Percentiles rank a stretch among this genome's conserved stretches.
Evolutionary conservation across 2,797 vertebrate species (phyloP).

Genomic region (Bradypus variegatus): DNA sequence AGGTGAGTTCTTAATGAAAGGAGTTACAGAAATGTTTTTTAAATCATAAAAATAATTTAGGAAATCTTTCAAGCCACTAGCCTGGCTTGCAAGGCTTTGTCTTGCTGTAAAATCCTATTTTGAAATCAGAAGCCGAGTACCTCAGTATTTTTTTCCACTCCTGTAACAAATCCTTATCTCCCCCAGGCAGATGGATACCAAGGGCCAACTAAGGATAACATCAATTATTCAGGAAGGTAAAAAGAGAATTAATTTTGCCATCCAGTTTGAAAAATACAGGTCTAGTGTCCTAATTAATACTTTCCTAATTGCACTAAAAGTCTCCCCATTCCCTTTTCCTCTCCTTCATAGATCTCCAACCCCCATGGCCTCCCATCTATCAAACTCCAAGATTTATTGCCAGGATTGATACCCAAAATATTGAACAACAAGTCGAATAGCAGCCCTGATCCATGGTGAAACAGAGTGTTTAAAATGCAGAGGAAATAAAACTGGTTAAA

Average conservation of each 20-base stretch:
- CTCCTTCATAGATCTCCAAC: neutral
- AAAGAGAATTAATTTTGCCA: neutral
- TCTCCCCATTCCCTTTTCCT: neutral
- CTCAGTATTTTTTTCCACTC: neutral
- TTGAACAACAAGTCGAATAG: neutral
- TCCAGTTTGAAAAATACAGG: conserved; percentile 19
- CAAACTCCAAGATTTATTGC: neutral
- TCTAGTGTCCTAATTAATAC: conserved; percentile 5
- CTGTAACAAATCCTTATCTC: neutral
- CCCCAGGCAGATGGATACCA: neutral
- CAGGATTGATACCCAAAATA: neutral
- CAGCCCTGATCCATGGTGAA: neutral
- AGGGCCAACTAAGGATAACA: neutral
- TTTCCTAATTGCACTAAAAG: neutral
- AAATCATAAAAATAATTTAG: conserved; percentile 3
- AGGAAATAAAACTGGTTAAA: neutral
- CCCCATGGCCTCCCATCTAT: neutral
- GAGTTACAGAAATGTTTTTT: neutral
- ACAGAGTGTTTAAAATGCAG: no score
- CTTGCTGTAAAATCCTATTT: conserved; percentile 21
- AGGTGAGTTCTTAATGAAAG: neutral
- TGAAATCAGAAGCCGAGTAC: neutral
- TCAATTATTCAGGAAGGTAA: conserved; percentile 17
- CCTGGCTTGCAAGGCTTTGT: conserved; percentile 6
- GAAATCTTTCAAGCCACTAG: conserved; percentile 10